Conservation (phyloP, 2,888 invertebrate species). For the Drosophila aldrichi region DNA sequence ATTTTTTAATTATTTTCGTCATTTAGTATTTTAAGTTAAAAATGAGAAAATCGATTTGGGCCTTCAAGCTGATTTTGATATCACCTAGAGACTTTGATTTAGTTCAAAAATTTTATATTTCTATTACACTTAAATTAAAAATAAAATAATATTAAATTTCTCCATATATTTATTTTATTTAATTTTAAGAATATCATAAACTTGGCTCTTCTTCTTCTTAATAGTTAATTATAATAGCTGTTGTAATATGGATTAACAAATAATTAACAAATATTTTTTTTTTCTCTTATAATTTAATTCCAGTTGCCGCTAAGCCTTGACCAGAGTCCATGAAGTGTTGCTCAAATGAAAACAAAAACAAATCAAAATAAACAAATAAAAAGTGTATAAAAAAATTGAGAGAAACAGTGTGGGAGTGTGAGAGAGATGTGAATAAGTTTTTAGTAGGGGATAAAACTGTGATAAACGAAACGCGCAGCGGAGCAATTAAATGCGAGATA, state of each 20-base stretch:
- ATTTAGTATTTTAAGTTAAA: no score
- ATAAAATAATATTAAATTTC: not conserved
- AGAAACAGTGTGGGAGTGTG: no score
- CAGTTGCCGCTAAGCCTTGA: conserved; percentile 46
- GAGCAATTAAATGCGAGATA: conserved; percentile 57
- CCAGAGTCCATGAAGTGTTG: conserved; percentile 26
- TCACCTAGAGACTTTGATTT: no score
- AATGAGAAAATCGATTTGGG: no score
- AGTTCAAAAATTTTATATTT: no score
- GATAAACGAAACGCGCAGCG: conserved; percentile 64
- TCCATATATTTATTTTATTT: not conserved
- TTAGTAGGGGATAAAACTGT: conserved; percentile 65
- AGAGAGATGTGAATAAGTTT: conserved; percentile 12
- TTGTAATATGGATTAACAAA: not conserved
- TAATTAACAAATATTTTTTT: conserved; percentile 24
- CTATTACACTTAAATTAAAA: no score
- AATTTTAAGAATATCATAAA: not conserved
- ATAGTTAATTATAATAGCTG: not conserved
- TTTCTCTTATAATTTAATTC: conserved; percentile 58
- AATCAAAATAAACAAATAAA: conserved; percentile 1
- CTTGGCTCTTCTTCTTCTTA: no score
- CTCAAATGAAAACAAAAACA: conserved; percentile 10
- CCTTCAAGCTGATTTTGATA: no score
- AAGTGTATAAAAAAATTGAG: conserved; percentile 5
- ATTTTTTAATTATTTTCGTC: no score